These are phyloP conservation scores for Sus scrofa DNA, from an alignment of 2,113 vertebrate genomes.

Conservation along the genomic window DNA sequence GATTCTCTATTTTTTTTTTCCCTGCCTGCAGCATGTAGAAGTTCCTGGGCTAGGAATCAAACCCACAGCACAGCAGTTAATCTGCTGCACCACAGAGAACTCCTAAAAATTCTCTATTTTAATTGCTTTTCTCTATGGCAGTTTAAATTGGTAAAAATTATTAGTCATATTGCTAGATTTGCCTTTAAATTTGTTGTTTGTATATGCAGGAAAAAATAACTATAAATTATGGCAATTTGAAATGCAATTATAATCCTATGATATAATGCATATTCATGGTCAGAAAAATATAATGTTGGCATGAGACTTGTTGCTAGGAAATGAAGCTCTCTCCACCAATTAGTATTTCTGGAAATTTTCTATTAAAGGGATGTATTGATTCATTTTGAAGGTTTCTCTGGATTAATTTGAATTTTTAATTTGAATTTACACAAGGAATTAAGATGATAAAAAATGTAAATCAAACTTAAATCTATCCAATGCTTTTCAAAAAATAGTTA, in stretches of 20 bases:
- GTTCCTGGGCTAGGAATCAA: no score
- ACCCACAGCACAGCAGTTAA: no score
- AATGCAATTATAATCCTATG: constrained; percentile 39
- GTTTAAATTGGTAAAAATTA: constrained; percentile 33
- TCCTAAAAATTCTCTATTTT: background rate
- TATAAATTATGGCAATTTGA: constrained; percentile 52
- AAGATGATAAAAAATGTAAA: constrained; percentile 58
- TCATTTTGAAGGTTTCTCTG: constrained; percentile 37
- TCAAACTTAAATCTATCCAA: constrained; percentile 25
- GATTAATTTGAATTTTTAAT: constrained; percentile 62
- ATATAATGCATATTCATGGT: background rate
- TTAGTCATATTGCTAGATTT: constrained; percentile 16
- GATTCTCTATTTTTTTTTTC: background rate
- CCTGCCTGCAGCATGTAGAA: no score
- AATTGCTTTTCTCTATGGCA: constrained; percentile 45
- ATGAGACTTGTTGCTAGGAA: constrained; percentile 40
- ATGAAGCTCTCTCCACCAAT: background rate
- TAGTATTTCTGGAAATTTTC: constrained; percentile 26
- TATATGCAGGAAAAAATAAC: background rate
- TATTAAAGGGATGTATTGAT: constrained; percentile 1
- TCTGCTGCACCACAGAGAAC: no score
- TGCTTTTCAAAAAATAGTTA: constrained; percentile 48
- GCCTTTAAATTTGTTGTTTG: background rate
- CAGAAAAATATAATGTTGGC: constrained; percentile 18
- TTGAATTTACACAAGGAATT: constrained; percentile 36